A percentile compares a stretch with the other conserved stretches of the same genome.
phyloP scores from a whole-genome alignment of 2,797 vertebrate species.

The Molossus alvarezi region DNA sequence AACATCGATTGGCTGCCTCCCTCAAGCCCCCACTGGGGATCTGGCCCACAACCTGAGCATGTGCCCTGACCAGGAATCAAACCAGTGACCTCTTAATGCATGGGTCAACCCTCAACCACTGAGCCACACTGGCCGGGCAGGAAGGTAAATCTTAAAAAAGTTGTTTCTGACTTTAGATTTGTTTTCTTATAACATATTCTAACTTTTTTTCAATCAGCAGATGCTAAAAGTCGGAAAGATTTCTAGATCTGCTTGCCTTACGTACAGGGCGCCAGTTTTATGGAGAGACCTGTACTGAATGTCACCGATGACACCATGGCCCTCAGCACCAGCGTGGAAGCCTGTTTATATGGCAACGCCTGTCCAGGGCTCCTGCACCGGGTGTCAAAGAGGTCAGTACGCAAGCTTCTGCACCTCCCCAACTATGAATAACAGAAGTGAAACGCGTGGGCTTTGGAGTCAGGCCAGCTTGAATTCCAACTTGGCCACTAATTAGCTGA shows the following conservation, averaged over 20 bases:
- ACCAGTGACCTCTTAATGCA: too few species aligned
- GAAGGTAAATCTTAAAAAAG: background rate
- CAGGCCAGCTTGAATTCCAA: background rate
- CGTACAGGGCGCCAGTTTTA: background rate
- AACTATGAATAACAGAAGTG: background rate
- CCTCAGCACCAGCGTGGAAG: background rate
- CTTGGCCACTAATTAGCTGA: background rate
- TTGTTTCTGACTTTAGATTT: slow-evolving; percentile 18
- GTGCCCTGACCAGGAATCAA: too few species aligned
- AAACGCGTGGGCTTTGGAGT: background rate
- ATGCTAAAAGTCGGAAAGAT: background rate
- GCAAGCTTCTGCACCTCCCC: background rate
- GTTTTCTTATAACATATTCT: background rate
- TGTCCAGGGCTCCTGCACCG: background rate
- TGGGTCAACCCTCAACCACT: too few species aligned
- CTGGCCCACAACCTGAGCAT: too few species aligned
- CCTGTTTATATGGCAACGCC: fast-evolving
- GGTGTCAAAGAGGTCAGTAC: background rate
- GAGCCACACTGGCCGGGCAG: too few species aligned
- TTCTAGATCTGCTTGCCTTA: slow-evolving; percentile 42
- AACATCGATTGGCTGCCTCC: too few species aligned
- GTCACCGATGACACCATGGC: fast-evolving
- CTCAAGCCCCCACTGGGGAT: too few species aligned
- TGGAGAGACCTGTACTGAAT: background rate
- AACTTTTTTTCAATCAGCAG: background rate